Conservation (phyloP, 2,797 vertebrate genomes). For the Argentina silus region DNA sequence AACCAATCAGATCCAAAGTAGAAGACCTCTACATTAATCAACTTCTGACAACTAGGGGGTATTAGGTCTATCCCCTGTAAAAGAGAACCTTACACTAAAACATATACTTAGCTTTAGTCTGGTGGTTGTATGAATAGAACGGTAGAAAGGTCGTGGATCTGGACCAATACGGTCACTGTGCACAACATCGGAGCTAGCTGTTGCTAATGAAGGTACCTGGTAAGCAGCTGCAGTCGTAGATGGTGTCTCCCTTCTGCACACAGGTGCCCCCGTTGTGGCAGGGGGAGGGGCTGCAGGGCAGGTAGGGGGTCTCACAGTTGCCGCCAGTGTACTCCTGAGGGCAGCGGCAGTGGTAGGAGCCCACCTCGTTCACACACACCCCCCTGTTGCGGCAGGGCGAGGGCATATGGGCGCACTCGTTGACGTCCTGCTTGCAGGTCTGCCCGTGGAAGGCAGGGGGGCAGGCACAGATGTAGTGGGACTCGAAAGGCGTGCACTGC, state of each 20-base stretch:
- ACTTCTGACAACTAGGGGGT: not conserved
- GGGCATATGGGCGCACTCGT: constrained; percentile 84
- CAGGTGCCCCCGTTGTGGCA: constrained; percentile 97
- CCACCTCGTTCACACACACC: constrained; percentile 88
- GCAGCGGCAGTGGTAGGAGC: constrained; percentile 89
- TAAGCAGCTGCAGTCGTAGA: constrained; percentile 89
- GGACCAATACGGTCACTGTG: too few species aligned
- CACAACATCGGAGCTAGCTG: not conserved
- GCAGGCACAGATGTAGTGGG: constrained; percentile 88
- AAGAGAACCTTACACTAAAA: too few species aligned
- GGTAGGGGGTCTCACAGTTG: constrained; percentile 88
- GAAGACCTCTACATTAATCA: constrained; percentile 27
- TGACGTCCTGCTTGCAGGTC: constrained; percentile 92
- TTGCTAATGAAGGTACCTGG: constrained; percentile 81
- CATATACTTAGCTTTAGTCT: too few species aligned
- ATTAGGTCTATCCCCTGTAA: too few species aligned
- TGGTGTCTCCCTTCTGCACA: constrained; percentile 88
- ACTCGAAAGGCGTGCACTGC: constrained; percentile 89
- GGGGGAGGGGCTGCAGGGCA: constrained; percentile 94
- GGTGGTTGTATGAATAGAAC: too few species aligned
- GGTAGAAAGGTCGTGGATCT: too few species aligned
- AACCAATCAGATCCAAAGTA: constrained; percentile 45
- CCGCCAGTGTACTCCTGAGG: constrained; percentile 82
- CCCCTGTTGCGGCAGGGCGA: constrained; percentile 85
- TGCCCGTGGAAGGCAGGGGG: constrained; percentile 85